Percentiles rank a stretch among this genome's conserved stretches.
These are phyloP conservation scores for Sepioteuthis lessoniana DNA, from an alignment of 2,888 invertebrate species.

Conservation along the genomic window DNA sequence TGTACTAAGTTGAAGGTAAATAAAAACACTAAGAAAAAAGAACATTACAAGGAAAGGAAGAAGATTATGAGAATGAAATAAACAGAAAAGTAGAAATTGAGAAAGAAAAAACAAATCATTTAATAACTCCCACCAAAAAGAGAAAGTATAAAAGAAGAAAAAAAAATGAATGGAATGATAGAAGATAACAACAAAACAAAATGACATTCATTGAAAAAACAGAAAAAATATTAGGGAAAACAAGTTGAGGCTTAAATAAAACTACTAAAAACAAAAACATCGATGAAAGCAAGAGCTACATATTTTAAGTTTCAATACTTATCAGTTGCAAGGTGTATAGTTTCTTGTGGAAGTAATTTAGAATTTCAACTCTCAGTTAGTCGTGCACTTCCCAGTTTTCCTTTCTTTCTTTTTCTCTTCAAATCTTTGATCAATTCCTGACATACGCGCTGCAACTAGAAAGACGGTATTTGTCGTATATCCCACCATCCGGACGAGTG, in stretches of 20 bases:
- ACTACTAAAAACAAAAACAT: background rate
- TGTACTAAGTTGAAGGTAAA: background rate
- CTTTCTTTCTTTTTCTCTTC: no score
- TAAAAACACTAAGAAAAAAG: background rate
- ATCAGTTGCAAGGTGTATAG: no score
- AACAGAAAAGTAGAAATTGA: background rate
- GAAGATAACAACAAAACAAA: background rate
- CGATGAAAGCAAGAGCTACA: background rate
- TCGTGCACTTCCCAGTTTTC: no score
- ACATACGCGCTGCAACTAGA: no score
- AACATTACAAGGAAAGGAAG: background rate
- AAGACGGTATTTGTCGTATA: no score
- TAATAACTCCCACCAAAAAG: background rate
- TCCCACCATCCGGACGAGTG: no score
- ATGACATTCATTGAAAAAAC: background rate
- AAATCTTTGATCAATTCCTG: no score
- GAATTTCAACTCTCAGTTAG: no score
- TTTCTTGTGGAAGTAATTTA: no score
- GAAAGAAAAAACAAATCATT: background rate
- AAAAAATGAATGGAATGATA: background rate
- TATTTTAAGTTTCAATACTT: background rate
- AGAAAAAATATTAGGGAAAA: background rate
- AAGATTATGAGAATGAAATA: background rate
- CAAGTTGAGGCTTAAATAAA: background rate
- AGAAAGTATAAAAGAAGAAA: background rate